Evolutionary conservation across 2,888 invertebrate genomes (phyloP).

Genomic region (Coremacera marginata): DNA sequence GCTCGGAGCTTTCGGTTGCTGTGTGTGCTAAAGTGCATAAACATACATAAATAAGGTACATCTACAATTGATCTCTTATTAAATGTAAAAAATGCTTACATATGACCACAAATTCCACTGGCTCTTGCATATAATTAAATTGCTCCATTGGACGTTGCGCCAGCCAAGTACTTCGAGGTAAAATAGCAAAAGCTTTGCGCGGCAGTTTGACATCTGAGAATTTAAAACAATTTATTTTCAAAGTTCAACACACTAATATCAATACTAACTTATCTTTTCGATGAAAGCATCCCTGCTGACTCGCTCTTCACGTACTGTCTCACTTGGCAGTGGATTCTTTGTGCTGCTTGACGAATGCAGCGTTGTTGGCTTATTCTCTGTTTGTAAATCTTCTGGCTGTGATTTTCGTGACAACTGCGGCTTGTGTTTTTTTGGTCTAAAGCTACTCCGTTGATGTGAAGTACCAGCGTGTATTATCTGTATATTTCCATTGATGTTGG

Average conservation of each 20-base stretch:
- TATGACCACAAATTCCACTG: slow-evolving; percentile 71
- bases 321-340: neutral
- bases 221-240: neutral
- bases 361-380: neutral
- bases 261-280: slow-evolving; percentile 54
- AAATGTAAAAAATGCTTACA: slow-evolving; percentile 61
- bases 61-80: neutral
- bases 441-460: neutral
- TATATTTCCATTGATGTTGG: slow-evolving; percentile 70
- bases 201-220: slow-evolving; percentile 58
- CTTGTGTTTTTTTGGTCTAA: neutral
- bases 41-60: neutral
- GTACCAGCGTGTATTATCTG: slow-evolving; percentile 55
- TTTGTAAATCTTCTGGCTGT: neutral
- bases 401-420: neutral
- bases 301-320: slow-evolving; percentile 52
- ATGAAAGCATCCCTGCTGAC: slow-evolving; percentile 57
- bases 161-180: slow-evolving; percentile 69
- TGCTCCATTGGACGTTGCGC: slow-evolving; percentile 69
- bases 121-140: slow-evolving; percentile 59
- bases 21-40: slow-evolving; percentile 69
- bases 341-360: neutral
- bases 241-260: neutral
- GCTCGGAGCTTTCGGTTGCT: slow-evolving; percentile 70
- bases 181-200: slow-evolving; percentile 57